A percentile compares a stretch with the other conserved stretches of the same genome.
These are phyloP conservation scores for Dromaius novaehollandiae DNA, from an alignment of 2,113 vertebrate species.

Conservation along the genomic window DNA sequence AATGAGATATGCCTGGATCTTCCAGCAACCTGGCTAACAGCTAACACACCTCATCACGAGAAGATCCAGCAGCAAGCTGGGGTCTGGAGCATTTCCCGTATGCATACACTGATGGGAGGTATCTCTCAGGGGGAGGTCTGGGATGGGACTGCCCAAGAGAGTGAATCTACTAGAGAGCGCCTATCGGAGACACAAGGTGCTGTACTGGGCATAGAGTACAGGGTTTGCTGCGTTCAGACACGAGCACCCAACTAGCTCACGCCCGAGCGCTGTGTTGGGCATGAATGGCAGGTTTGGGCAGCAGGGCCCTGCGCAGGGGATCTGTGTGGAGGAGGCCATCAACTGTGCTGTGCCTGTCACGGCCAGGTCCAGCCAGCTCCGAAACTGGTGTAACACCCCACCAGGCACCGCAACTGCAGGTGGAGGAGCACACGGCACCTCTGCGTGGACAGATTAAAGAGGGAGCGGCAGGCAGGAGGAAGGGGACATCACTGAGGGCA, in stretches of 20 bases:
- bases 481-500: background rate
- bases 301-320: background rate
- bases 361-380: background rate
- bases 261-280: background rate
- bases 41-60: background rate
- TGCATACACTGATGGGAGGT: fast-evolving
- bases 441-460: background rate
- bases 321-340: background rate
- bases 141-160: background rate
- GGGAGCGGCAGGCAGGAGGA: fast-evolving
- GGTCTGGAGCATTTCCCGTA: fast-evolving
- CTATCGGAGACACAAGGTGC: background rate
- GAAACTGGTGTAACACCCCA: background rate
- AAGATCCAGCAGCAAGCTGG: background rate
- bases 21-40: background rate
- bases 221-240: background rate
- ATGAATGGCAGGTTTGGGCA: background rate
- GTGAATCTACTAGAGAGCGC: background rate
- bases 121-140: background rate
- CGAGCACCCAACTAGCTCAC: background rate
- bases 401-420: background rate
- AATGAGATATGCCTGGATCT: background rate
- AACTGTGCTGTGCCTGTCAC: background rate
- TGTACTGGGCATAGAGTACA: background rate
- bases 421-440: background rate